These are phyloP conservation scores for Halichondria panicea DNA, from an alignment of 37 sponge, comb jelly and placozoan species.

Conservation along the genomic window DNA sequence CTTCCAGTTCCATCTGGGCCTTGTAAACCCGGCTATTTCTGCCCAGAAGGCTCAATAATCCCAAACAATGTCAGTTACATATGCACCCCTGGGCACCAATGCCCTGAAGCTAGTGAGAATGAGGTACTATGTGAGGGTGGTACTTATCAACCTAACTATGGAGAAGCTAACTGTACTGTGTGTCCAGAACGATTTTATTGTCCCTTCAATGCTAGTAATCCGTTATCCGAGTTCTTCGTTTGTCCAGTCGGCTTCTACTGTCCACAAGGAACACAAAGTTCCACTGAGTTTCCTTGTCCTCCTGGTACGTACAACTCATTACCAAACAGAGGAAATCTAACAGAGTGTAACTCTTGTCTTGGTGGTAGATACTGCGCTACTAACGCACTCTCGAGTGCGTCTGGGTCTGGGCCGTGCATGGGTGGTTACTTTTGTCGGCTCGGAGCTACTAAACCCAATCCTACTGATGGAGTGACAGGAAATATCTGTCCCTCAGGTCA, in stretches of 20 bases:
- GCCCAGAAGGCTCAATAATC: background rate
- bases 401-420: too few relatives aligned
- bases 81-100: slow-evolving; percentile 6
- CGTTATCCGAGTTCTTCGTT: background rate
- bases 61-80: background rate
- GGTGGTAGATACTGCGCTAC: background rate
- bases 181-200: slow-evolving; percentile 8
- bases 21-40: slow-evolving; percentile 6
- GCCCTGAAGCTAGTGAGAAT: background rate
- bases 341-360: background rate
- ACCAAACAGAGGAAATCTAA: background rate
- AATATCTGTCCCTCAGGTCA: too few relatives aligned
- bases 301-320: background rate
- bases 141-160: background rate
- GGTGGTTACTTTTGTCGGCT: too few relatives aligned
- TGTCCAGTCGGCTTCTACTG: slow-evolving; percentile 6
- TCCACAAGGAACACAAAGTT: slow-evolving; percentile 9
- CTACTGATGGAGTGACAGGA: too few relatives aligned
- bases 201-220: background rate
- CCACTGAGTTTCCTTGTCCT: background rate
- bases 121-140: slow-evolving; percentile 4
- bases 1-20: background rate
- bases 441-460: too few relatives aligned
- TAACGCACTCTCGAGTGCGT: background rate
- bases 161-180: background rate